Base-by-base conservation (phyloP, 2,888 invertebrate genomes). In the Pimpla rufipes region DNA sequence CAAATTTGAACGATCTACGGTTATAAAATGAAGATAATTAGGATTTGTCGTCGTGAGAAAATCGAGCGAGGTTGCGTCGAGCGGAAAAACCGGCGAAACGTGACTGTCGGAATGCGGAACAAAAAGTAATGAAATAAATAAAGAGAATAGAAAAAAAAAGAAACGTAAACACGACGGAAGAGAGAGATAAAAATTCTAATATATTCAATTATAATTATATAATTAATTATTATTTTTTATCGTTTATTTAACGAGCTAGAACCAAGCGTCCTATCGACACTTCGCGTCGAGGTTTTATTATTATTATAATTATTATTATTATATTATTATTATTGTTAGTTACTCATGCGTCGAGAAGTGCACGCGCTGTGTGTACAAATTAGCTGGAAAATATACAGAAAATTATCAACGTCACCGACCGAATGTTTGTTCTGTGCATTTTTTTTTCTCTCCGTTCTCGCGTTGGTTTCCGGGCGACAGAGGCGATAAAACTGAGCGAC, bases 161-260 rank as follows among this genome's bases (percentile, higher is more conserved):
- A 55, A 67, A 71, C 64, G 62, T 42, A 13, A 59, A 55, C 55
- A 18, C 73, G 42, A 77, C 57, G 40, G 57, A 35, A 73, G 64
- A 87, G 87, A 86, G 79, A 83, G 75, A 89, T 87, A 86, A 90
- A 83, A 90, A 90, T 90, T 90, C 86, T 90, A 90, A 90, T 90
- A 90, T 90, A 90, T 90, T 89, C 88, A 89, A 90, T 89, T 88
- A 87, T 88, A 87, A 89, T 90, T 88, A 86, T 81, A 76, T 83
- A 73, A 86, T 85, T 85, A 78, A 82, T 84, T 79, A 85, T 81
- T 83, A 81, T 84, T 85, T 79, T 84, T 70, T 67, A 84, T 81
- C 81, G 70, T 79, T 81, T 83, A 81, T 85, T 83, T 83, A 83
- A 83, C 79, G 83, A 83, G 59, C 59, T 83, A 66, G 75, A 79